Percentiles rank a stretch among this genome's conserved stretches.
phyloP scores from a whole-genome alignment of 1,140 invertebrate species.

The Cotesia vestalis region DNA sequence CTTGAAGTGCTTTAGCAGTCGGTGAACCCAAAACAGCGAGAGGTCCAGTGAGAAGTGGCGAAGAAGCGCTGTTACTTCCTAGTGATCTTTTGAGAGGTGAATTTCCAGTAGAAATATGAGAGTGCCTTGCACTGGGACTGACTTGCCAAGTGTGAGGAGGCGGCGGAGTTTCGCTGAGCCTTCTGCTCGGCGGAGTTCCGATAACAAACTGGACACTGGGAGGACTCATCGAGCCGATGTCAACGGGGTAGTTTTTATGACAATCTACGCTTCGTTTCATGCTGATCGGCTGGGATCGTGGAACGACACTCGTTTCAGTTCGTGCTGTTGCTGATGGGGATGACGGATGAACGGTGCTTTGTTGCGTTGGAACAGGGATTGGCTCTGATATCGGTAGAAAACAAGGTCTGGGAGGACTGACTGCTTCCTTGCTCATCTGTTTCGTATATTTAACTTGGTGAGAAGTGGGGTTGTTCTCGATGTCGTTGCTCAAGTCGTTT shows the following conservation, averaged over 20 bases:
- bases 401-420: conserved; percentile 74
- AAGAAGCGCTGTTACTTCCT: conserved; percentile 71
- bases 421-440: conserved; percentile 57
- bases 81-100: conserved; percentile 78
- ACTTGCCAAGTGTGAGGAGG: conserved; percentile 83
- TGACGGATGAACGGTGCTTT: conserved; percentile 63
- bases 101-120: conserved; percentile 68
- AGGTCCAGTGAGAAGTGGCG: conserved; percentile 73
- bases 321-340: conserved; percentile 53
- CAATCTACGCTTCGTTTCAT: conserved; percentile 76
- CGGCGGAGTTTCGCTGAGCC: conserved; percentile 76
- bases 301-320: conserved; percentile 68
- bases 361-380: conserved; percentile 81
- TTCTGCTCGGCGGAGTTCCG: conserved; percentile 83
- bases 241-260: conserved; percentile 71
- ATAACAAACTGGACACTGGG: conserved; percentile 90
- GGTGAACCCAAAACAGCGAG: conserved; percentile 71
- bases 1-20: conserved; percentile 70
- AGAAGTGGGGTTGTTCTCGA: conserved; percentile 59
- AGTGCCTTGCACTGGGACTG: conserved; percentile 70
- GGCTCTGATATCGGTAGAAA: conserved; percentile 78
- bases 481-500: conserved; percentile 71
- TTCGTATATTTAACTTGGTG: conserved; percentile 57
- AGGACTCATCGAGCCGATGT: conserved; percentile 89
- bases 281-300: conserved; percentile 83